Conservation (phyloP, 2,113 vertebrate species). For the Ramphastos sulfuratus region DNA sequence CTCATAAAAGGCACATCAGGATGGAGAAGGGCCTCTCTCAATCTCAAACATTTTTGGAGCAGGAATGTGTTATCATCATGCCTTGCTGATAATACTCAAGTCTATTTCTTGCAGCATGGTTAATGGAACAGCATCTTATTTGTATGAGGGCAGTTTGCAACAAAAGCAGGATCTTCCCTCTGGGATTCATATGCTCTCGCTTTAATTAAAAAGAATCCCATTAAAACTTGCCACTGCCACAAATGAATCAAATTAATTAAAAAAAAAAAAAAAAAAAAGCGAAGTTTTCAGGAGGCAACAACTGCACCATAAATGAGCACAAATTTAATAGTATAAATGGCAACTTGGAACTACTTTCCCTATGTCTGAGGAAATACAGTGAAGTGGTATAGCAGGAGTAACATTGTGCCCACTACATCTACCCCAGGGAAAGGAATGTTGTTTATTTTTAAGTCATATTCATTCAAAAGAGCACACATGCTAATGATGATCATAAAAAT, state of each 20-base stretch:
- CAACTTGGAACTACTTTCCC: neutral
- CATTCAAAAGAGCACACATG: neutral
- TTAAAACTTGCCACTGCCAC: conserved; percentile 20
- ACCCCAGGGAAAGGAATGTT: neutral
- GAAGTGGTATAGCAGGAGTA: neutral
- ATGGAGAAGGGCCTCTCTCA: neutral
- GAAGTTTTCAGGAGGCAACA: neutral
- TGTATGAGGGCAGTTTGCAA: conserved; percentile 2
- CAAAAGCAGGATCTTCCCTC: conserved; percentile 34
- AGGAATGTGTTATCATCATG: neutral
- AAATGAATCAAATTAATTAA: conserved; percentile 33
- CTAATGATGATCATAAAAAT: neutral
- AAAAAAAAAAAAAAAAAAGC: neutral
- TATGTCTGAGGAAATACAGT: neutral
- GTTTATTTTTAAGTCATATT: neutral
- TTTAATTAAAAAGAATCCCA: conserved; percentile 59
- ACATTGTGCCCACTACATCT: neutral
- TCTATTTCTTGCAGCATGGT: neutral
- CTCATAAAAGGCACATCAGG: neutral
- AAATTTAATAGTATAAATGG: neutral
- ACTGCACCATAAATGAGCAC: neutral
- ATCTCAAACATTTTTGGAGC: neutral
- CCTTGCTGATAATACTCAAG: neutral
- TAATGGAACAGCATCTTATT: conserved; percentile 44
- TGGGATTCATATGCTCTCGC: neutral